Percentiles rank a stretch among this genome's conserved stretches.
phyloP scores from a whole-genome alignment of 2,888 invertebrate species.

The Fragum whitleyi region DNA sequence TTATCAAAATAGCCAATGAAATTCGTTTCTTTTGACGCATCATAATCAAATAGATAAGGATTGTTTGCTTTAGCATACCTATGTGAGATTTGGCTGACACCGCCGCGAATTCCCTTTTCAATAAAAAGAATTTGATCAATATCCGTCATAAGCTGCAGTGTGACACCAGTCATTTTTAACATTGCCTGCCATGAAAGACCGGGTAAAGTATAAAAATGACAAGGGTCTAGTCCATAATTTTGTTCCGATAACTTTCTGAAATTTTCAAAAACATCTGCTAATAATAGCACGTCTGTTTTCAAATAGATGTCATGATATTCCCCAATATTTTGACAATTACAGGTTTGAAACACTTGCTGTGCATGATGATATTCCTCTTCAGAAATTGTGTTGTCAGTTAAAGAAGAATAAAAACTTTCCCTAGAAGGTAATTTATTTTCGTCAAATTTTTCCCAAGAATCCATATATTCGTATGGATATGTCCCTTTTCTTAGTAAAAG shows the following conservation, averaged over 20 bases:
- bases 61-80: conserved; percentile 54
- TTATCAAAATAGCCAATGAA: conserved; percentile 17
- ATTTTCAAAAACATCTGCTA: conserved; percentile 49
- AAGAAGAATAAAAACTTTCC: conserved; percentile 38
- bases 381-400: conserved; percentile 35
- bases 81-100: conserved; percentile 35
- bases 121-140: conserved; percentile 53
- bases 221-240: conserved; percentile 74
- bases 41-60: conserved; percentile 33
- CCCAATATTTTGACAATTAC: conserved; percentile 30
- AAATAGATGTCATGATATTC: conserved; percentile 54
- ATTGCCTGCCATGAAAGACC: conserved; percentile 67
- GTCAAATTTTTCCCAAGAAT: conserved; percentile 44
- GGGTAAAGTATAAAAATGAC: conserved; percentile 75
- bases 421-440: conserved; percentile 39
- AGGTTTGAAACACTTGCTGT: conserved; percentile 27
- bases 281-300: conserved; percentile 50
- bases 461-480: conserved; percentile 59
- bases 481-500: conserved; percentile 47
- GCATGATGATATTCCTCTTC: conserved; percentile 43
- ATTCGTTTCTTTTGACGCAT: neutral
- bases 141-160: conserved; percentile 51
- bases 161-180: conserved; percentile 44
- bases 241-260: conserved; percentile 40
- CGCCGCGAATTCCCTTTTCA: conserved; percentile 58